These are phyloP conservation scores for Loris lydekkerianus DNA, from an alignment of 2,797 vertebrate species.

Conservation along the genomic window DNA sequence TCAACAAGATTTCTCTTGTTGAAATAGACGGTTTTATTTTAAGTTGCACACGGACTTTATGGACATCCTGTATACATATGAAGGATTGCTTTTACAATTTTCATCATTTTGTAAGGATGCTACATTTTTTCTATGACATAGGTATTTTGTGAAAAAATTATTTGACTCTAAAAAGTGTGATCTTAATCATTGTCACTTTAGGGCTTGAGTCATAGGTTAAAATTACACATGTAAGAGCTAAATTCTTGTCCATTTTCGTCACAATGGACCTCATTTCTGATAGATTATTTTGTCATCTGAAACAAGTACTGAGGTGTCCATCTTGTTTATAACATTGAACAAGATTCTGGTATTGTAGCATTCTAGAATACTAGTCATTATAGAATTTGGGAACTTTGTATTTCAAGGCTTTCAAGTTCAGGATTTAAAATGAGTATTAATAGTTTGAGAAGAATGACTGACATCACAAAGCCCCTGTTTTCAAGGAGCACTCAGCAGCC, in stretches of 20 bases:
- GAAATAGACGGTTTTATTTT: too few relatives aligned
- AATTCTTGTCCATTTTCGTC: neutral
- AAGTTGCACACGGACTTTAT: too few relatives aligned
- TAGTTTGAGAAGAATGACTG: neutral
- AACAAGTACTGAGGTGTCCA: neutral
- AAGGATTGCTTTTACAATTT: neutral
- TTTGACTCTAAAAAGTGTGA: slow-evolving; percentile 12
- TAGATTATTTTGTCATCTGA: neutral
- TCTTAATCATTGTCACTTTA: neutral
- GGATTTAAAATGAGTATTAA: neutral
- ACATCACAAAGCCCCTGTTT: neutral
- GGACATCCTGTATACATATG: too few relatives aligned
- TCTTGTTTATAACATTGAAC: neutral
- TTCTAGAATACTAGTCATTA: neutral
- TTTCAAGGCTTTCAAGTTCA: slow-evolving; percentile 36
- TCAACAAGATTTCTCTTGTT: neutral
- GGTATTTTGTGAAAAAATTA: slow-evolving; percentile 13
- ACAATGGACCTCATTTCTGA: neutral
- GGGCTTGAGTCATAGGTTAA: neutral
- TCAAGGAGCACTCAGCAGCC: neutral
- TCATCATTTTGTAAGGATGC: neutral
- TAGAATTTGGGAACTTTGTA: neutral
- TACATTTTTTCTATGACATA: neutral
- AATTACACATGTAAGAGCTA: neutral
- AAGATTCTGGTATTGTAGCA: neutral